These are phyloP conservation scores for Dufourea novaeangliae DNA, from an alignment of 1,140 invertebrate genomes.

Conservation along the genomic window DNA sequence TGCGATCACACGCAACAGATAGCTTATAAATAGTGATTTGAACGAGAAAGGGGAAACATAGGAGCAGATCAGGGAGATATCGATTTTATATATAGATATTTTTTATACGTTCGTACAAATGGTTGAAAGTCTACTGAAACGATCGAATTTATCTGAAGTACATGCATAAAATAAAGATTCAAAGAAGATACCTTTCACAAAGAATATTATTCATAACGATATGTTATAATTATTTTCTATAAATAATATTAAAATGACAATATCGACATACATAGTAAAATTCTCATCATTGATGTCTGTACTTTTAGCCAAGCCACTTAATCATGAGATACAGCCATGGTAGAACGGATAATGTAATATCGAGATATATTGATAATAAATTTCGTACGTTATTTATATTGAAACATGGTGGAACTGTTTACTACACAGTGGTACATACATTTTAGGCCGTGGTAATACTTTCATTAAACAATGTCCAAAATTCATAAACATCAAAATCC, in stretches of 20 bases:
- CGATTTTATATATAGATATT: neutral
- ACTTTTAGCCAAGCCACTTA: neutral
- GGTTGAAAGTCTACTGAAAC: neutral
- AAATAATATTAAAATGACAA: neutral
- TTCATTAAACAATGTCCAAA: neutral
- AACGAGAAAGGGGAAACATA: neutral
- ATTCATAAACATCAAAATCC: neutral
- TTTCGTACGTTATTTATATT: neutral
- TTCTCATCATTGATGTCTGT: neutral
- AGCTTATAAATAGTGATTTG: neutral
- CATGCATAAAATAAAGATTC: neutral
- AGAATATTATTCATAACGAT: neutral
- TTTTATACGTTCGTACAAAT: neutral
- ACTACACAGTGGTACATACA: neutral
- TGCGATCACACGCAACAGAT: neutral
- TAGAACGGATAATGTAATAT: neutral
- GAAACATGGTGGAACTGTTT: conserved; percentile 3
- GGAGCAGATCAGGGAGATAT: too few species aligned
- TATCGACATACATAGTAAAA: neutral
- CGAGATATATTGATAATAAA: neutral
- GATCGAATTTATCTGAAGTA: neutral
- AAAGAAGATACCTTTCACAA: neutral
- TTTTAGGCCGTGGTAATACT: conserved; percentile 17
- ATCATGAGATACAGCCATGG: neutral
- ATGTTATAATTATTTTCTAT: neutral